Percentiles rank a stretch among this genome's conserved stretches.
These are phyloP conservation scores for Cnemophilus loriae DNA, from an alignment of 2,113 vertebrate genomes.

Conservation along the genomic window DNA sequence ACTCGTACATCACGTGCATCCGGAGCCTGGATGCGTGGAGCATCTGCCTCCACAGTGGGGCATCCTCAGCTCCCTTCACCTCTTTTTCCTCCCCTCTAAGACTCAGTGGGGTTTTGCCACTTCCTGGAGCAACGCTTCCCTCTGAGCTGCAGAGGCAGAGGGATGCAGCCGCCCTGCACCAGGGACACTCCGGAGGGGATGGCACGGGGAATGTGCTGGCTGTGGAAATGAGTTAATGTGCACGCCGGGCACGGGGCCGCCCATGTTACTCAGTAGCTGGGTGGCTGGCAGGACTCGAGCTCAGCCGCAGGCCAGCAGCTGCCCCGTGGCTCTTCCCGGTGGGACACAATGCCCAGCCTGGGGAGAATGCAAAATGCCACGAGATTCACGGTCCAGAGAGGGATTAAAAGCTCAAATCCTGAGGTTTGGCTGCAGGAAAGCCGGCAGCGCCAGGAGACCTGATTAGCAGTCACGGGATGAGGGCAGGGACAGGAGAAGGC, in stretches of 20 bases:
- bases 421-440: not conserved
- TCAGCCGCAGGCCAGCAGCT: accelerated
- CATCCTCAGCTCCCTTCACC: not conserved
- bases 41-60: not conserved
- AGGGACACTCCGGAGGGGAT: accelerated
- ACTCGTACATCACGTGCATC: not conserved
- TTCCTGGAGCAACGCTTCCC: not conserved
- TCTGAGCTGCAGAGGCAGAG: not conserved
- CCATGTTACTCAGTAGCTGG: not conserved
- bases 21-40: accelerated
- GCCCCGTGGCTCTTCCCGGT: accelerated
- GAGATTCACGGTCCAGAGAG: accelerated
- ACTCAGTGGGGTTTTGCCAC: not conserved
- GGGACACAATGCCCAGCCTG: not conserved
- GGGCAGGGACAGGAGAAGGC: not conserved
- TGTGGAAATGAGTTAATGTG: not conserved
- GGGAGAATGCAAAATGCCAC: not conserved
- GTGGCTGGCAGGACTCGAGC: not conserved
- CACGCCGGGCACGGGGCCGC: accelerated
- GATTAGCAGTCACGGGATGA: not conserved
- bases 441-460: accelerated
- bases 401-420: not conserved
- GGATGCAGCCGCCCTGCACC: accelerated
- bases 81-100: not conserved
- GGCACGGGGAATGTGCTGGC: accelerated